A percentile compares a stretch with the other conserved stretches of the same genome.
phyloP scores from a whole-genome alignment of 2,113 vertebrate species.

The Antechinus stuartii region DNA sequence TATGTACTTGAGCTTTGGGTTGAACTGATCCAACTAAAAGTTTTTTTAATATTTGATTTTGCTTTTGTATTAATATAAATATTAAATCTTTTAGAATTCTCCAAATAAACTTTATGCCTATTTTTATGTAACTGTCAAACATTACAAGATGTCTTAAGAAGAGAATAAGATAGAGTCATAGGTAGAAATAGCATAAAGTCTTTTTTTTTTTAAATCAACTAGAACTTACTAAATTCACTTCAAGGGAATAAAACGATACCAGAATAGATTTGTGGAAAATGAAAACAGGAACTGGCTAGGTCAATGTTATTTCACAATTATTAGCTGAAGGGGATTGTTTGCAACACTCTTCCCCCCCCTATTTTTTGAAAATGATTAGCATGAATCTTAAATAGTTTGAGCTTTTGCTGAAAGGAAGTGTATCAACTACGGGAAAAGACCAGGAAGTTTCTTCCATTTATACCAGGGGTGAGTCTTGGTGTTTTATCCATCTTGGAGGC shows the following conservation, averaged over 20 bases:
- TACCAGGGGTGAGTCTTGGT: background rate
- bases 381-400: conserved; percentile 52
- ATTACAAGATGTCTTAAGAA: background rate
- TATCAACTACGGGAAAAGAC: background rate
- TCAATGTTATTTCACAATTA: conserved; percentile 75
- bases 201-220: conserved; percentile 26
- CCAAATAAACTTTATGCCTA: background rate
- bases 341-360: conserved; percentile 53
- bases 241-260: conserved; percentile 74
- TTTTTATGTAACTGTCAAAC: conserved; percentile 21
- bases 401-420: background rate
- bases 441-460: background rate
- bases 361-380: conserved; percentile 48
- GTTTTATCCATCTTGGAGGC: background rate
- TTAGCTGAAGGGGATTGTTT: conserved; percentile 72
- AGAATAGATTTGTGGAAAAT: conserved; percentile 79
- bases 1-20: background rate
- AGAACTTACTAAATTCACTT: conserved; percentile 69
- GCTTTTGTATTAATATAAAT: background rate
- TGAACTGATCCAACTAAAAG: background rate
- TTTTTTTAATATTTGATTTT: background rate
- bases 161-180: background rate
- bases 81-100: background rate
- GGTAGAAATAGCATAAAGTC: background rate
- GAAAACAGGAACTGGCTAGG: conserved; percentile 79